Evolutionary conservation across 2,888 invertebrate species (phyloP).

Genomic region (Eugnorisma glareosa): DNA sequence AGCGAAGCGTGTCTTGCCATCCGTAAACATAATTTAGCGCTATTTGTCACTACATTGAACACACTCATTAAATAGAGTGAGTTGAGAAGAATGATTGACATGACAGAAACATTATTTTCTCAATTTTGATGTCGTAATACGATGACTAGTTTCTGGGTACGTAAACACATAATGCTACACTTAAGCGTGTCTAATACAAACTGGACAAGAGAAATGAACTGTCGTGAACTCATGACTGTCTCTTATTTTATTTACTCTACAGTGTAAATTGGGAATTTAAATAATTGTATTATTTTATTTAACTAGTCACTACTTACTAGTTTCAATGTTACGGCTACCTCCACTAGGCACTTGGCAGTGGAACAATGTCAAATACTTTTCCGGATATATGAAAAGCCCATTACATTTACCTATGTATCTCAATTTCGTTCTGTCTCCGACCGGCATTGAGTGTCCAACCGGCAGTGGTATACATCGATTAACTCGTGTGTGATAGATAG

Average conservation of each 20-base stretch:
- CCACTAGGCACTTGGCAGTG: neutral
- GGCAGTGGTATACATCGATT: constrained; percentile 49
- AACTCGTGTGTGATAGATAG: constrained; percentile 63
- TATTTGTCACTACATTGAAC: constrained; percentile 6
- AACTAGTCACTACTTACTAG: neutral
- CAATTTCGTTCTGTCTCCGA: constrained; percentile 26
- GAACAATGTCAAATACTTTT: neutral
- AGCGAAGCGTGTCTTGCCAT: neutral
- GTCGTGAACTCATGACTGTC: neutral
- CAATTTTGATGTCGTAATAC: neutral
- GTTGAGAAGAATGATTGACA: neutral
- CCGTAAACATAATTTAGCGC: neutral
- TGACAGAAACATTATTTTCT: neutral
- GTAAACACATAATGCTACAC: too few relatives aligned
- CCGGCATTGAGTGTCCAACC: constrained; percentile 15
- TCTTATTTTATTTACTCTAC: neutral
- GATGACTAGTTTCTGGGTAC: neutral
- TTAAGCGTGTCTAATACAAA: neutral
- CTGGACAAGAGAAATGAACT: neutral
- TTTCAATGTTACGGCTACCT: neutral
- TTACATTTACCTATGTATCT: constrained; percentile 15
- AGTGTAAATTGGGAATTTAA: neutral
- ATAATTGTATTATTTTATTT: neutral
- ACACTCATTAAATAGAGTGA: neutral
- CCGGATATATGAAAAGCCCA: neutral